Percentiles rank a stretch among this genome's conserved stretches.
Conservation (phyloP, 2,797 vertebrate species). For the Antrozous pallidus region DNA sequence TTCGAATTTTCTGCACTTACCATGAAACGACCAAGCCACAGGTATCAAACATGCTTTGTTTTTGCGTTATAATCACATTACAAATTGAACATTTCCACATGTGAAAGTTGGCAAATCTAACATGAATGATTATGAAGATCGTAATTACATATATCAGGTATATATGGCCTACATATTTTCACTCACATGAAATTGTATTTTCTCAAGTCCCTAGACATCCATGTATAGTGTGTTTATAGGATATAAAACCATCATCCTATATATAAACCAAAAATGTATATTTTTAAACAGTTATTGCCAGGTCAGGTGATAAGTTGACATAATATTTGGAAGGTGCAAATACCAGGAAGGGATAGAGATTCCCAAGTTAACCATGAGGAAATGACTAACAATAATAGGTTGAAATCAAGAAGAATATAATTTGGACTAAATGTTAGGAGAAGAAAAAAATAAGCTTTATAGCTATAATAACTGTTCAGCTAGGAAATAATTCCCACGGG, state of each 20-base stretch:
- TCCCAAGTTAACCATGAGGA: constrained; percentile 67
- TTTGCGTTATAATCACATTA: constrained; percentile 83
- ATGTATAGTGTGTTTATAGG: constrained; percentile 71
- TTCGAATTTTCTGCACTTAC: constrained; percentile 80
- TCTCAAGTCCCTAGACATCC: constrained; percentile 54
- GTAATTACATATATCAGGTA: constrained; percentile 67
- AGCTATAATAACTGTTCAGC: constrained; percentile 53
- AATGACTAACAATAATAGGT: constrained; percentile 71
- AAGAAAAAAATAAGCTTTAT: constrained; percentile 58
- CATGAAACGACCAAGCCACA: constrained; percentile 83
- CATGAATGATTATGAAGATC: constrained; percentile 67
- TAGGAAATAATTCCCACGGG: constrained; percentile 62
- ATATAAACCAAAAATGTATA: constrained; percentile 57
- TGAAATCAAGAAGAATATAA: constrained; percentile 73
- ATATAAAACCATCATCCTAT: constrained; percentile 69
- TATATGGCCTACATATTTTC: constrained; percentile 53
- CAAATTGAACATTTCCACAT: constrained; percentile 88
- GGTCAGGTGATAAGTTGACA: constrained; percentile 73
- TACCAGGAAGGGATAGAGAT: constrained; percentile 68
- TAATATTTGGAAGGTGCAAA: constrained; percentile 75
- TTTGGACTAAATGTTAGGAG: constrained; percentile 66
- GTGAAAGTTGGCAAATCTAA: constrained; percentile 81
- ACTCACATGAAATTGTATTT: constrained; percentile 61
- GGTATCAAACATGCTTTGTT: constrained; percentile 85
- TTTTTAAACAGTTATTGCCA: constrained; percentile 68